Conservation (phyloP, 1,140 invertebrate genomes). For the Pseudomyrmex gracilis region DNA sequence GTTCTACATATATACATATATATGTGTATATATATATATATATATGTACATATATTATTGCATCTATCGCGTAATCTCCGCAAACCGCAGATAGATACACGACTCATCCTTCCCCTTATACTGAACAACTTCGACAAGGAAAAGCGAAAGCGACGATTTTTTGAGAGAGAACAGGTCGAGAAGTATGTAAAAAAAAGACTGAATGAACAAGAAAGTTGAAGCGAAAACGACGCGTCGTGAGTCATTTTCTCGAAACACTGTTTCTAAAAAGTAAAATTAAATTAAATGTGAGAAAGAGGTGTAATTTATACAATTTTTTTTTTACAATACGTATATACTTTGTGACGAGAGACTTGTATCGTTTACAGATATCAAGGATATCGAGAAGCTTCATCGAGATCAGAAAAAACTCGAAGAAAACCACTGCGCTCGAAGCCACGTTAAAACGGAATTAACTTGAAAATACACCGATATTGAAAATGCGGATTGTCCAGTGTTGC, state of each 20-base stretch:
- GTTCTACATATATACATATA: no score
- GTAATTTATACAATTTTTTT: no score
- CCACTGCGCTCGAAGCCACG: neutral
- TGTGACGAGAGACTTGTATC: no score
- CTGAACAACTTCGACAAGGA: neutral
- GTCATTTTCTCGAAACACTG: neutral
- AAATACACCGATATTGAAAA: neutral
- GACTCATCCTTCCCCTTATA: neutral
- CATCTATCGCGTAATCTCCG: constrained; percentile 11
- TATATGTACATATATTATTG: constrained; percentile 8
- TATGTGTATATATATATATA: neutral
- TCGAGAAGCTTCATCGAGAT: neutral
- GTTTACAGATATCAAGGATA: no score
- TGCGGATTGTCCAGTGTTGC: constrained; percentile 40
- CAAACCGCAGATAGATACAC: constrained; percentile 35
- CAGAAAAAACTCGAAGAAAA: neutral
- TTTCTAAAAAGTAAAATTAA: neutral
- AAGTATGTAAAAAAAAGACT: neutral
- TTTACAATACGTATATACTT: no score
- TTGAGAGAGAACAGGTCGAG: neutral
- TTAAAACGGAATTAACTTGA: neutral
- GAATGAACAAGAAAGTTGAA: constrained; percentile 21
- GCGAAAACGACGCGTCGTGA: neutral
- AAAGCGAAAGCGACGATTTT: constrained; percentile 36
- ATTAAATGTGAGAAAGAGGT: no score